Conservation (phyloP, 1,140 invertebrate species). For the Zaprionus camerounensis region DNA sequence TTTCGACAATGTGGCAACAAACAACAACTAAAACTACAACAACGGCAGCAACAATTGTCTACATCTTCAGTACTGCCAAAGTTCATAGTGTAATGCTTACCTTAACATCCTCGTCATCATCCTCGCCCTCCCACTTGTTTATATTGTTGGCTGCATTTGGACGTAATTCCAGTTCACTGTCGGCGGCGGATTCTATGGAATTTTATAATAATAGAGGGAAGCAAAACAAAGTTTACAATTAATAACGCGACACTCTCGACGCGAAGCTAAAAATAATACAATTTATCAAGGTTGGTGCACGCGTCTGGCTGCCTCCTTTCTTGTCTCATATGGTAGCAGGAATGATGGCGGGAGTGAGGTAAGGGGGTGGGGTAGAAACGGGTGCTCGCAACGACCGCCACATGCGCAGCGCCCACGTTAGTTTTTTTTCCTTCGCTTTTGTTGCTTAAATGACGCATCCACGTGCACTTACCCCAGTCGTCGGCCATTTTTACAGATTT, state of each 20-base stretch:
- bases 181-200: conserved; percentile 72
- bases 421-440: conserved; percentile 11
- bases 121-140: conserved; percentile 95
- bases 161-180: conserved; percentile 72
- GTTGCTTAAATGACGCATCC: conserved; percentile 55
- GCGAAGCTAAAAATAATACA: conserved; percentile 74
- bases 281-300: conserved; percentile 66
- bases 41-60: conserved; percentile 4
- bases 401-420: conserved; percentile 67
- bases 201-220: conserved; percentile 15
- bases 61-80: conserved; percentile 11
- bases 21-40: neutral
- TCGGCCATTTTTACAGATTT: conserved; percentile 70
- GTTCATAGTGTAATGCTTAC: conserved; percentile 84
- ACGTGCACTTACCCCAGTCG: conserved; percentile 81
- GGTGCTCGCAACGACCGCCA: conserved; percentile 44
- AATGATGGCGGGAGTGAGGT: neutral
- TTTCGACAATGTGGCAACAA: conserved; percentile 44
- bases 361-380: conserved; percentile 3
- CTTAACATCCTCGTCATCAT: conserved; percentile 94
- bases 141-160: conserved; percentile 66
- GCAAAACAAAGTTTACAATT: conserved; percentile 31
- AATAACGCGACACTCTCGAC: conserved; percentile 28
- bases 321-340: conserved; percentile 6
- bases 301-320: conserved; percentile 28